These are phyloP conservation scores for Scotopteryx bipunctaria DNA, from an alignment of 2,888 invertebrate species.

Conservation along the genomic window DNA sequence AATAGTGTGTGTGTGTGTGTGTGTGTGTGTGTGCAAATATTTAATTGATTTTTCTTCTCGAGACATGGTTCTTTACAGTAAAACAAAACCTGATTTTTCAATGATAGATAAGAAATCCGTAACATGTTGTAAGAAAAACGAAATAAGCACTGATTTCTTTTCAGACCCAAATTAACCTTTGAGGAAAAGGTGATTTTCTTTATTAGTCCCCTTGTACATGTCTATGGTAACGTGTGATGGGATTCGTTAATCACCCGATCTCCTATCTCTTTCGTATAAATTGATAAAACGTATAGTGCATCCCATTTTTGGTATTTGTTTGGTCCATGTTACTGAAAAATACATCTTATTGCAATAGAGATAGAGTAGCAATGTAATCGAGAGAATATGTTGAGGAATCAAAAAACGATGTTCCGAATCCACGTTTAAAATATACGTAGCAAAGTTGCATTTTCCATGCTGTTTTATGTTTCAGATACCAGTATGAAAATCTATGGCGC, in stretches of 20 bases:
- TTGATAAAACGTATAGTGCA: slow-evolving; percentile 1
- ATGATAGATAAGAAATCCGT: no score
- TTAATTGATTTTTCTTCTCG: no score
- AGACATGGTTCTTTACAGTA: no score
- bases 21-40: neutral
- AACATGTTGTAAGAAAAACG: no score
- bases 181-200: slow-evolving; percentile 17
- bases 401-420: neutral
- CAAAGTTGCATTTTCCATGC: slow-evolving; percentile 4
- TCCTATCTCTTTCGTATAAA: slow-evolving; percentile 25
- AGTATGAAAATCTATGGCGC: fast-evolving
- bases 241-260: slow-evolving; percentile 18
- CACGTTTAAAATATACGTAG: neutral
- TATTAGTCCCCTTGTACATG: slow-evolving; percentile 18
- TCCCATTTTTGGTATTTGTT: neutral
- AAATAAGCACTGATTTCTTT: neutral
- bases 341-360: neutral
- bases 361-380: neutral
- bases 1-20: neutral
- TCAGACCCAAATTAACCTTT: slow-evolving; percentile 20
- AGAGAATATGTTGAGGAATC: slow-evolving; percentile 2
- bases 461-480: slow-evolving; percentile 15
- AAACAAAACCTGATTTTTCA: no score
- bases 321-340: neutral
- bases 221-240: slow-evolving; percentile 11